Evolutionary conservation across 1,140 invertebrate species (phyloP), one percentile per base, ranked within the genome.

Genomic region (Hesperophylax magnus): DNA sequence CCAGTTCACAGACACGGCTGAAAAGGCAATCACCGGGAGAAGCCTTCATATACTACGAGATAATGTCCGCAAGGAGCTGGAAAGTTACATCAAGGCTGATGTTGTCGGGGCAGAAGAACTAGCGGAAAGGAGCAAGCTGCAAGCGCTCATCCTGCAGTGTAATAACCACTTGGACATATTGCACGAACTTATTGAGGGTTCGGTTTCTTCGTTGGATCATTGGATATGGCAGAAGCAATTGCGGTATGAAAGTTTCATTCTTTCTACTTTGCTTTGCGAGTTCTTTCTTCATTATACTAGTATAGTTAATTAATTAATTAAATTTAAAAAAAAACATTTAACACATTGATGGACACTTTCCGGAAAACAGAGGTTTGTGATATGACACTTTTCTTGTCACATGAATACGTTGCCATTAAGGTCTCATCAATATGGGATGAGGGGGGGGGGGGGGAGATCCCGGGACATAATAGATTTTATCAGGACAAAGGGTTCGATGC

Each of bases 141-240:
- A 93, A 85, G 90, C 92, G 8, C 90, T 99, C n/a, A 93, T 99
- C 80, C 88, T 99, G 75, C 98, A 99, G 86, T 95, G 96, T 0
- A 97, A 99, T 79, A 96, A 99, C 91, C 95, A 97, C 87, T 93
- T 97, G 56, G 91, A 93, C 77, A 92, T 99, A 5, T 92, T 98
- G 15, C 93, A 95, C 84, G 90, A 93, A 84, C 90, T 99, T 17
- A 91, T 97, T 47, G 88, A 92, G 17, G 89, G 91, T 34, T 93
- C 93, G 85, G 92, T 94, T 0, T 92, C 91, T 14, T 92, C 91
- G 78, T 85, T 91, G 17, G 89, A 86, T 24, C 95, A 97, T 83
- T 99, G 98, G 98, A 88, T 92, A 54, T 99, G 98, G 98, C 95
- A 96, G 86, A 97, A 97, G 88, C 98, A 99, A 89, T 89, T 99